These are phyloP conservation scores for Brachionus plicatilis DNA, from an alignment of 1,140 invertebrate genomes.

Conservation along the genomic window DNA sequence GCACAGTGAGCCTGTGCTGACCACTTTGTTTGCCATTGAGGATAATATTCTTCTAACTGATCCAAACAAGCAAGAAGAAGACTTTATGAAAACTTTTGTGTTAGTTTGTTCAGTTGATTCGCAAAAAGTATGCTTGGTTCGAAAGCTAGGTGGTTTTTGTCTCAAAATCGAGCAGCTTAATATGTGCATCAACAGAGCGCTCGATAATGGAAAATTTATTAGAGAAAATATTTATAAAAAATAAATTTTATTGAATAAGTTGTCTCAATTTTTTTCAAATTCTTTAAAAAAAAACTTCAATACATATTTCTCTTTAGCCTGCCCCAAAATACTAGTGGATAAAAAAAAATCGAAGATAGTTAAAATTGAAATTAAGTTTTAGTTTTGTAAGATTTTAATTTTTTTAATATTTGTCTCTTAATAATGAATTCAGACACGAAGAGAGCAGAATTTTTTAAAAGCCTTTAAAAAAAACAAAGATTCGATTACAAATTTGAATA, in stretches of 20 bases:
- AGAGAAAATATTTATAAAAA: constrained; percentile 33
- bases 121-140: neutral
- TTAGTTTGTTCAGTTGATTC: neutral
- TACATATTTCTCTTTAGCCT: too few species aligned
- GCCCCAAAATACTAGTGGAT: too few species aligned
- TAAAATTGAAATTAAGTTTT: too few species aligned
- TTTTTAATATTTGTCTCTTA: too few species aligned
- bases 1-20: constrained; percentile 5
- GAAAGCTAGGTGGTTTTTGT: constrained; percentile 30
- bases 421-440: too few species aligned
- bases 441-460: too few species aligned
- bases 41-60: constrained; percentile 28
- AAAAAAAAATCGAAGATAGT: too few species aligned
- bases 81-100: constrained; percentile 37
- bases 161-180: constrained; percentile 8
- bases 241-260: neutral
- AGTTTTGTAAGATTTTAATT: too few species aligned
- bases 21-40: constrained; percentile 26
- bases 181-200: neutral
- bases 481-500: too few species aligned
- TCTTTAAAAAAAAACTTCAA: too few species aligned
- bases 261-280: neutral
- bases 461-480: too few species aligned
- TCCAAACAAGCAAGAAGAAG: constrained; percentile 38
- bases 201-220: constrained; percentile 24